phyloP scores from a whole-genome alignment of 2,797 vertebrate genomes.

The Micromesistius poutassou region DNA sequence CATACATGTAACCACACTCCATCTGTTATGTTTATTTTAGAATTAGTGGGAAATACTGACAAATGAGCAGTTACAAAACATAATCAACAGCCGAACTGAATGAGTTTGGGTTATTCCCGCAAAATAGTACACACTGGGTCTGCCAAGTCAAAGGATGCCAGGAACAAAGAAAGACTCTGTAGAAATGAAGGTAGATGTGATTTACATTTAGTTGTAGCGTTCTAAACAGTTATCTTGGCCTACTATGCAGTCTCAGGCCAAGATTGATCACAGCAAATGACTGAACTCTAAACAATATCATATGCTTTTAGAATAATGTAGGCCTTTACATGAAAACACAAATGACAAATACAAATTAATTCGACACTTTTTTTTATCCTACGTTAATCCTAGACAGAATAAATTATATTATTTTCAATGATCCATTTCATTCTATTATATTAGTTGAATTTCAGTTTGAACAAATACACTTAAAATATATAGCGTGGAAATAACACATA shows the following conservation, averaged over 20 bases:
- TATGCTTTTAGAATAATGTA: not conserved
- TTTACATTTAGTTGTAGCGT: not conserved
- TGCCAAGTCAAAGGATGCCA: not conserved
- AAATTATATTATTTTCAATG: not conserved
- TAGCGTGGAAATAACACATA: not conserved
- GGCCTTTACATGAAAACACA: not conserved
- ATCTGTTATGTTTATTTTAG: constrained; percentile 62
- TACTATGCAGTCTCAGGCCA: not conserved
- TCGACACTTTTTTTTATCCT: not conserved
- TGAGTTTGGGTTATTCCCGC: constrained; percentile 12
- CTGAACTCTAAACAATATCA: not conserved
- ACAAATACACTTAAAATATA: not conserved
- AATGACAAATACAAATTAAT: too few species aligned
- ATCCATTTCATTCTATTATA: not conserved
- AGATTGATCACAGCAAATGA: not conserved
- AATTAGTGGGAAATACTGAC: constrained; percentile 62
- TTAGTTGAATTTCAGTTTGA: not conserved
- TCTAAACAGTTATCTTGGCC: not conserved
- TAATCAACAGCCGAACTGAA: constrained; percentile 35
- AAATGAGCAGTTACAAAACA: constrained; percentile 51
- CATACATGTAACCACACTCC: constrained; percentile 57
- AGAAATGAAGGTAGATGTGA: not conserved
- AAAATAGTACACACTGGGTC: not conserved
- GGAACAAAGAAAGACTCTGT: not conserved
- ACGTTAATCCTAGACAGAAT: constrained; percentile 1